phyloP scores from a whole-genome alignment of 1,140 invertebrate species.

The Dendroctonus ponderosae region DNA sequence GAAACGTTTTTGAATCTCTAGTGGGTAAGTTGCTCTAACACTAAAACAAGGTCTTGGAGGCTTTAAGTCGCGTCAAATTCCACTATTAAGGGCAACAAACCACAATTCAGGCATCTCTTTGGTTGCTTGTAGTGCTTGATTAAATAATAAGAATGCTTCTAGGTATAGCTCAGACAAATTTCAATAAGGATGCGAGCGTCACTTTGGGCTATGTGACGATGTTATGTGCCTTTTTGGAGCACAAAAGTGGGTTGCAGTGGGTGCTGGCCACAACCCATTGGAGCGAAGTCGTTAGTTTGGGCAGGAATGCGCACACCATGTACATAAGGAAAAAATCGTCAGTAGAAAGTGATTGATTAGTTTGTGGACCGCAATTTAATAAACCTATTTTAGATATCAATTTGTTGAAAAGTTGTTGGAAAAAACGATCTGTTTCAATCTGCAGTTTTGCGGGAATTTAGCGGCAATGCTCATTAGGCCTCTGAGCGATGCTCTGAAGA shows the following conservation, averaged over 20 bases:
- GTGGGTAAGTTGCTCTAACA: conserved; percentile 28
- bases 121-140: conserved; percentile 9
- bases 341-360: conserved; percentile 39
- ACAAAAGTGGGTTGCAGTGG: conserved; percentile 58
- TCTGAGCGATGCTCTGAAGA: conserved; percentile 15
- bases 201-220: conserved; percentile 62
- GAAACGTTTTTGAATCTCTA: conserved; percentile 50
- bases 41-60: not conserved
- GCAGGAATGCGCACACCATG: conserved; percentile 60
- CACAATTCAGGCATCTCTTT: too few relatives aligned
- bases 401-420: conserved; percentile 31
- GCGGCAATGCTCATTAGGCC: conserved; percentile 28
- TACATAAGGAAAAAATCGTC: conserved; percentile 62
- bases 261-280: conserved; percentile 56
- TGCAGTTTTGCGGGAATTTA: conserved; percentile 28
- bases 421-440: conserved; percentile 26
- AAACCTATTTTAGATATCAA: conserved; percentile 13
- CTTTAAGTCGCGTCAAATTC: conserved; percentile 8
- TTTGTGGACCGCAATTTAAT: too few relatives aligned
- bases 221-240: conserved; percentile 54
- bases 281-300: conserved; percentile 57
- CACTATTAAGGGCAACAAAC: too few relatives aligned
- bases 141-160: conserved; percentile 45
- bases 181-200: conserved; percentile 53
- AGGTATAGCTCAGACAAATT: conserved; percentile 27